These are phyloP conservation scores for Cephus pulcher DNA, from an alignment of 2,888 invertebrate species.

Conservation along the genomic window DNA sequence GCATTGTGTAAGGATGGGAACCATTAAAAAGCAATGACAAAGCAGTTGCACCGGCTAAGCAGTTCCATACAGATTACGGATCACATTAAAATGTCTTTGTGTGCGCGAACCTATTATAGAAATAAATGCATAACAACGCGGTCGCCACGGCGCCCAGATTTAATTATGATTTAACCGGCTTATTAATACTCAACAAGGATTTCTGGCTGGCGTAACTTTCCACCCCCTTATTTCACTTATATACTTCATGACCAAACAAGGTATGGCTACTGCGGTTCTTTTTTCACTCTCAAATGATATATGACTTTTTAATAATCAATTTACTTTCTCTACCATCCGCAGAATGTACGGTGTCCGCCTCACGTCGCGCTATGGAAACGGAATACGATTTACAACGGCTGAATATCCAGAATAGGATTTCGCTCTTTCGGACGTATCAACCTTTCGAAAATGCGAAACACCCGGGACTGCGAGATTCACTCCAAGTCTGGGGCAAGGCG, in stretches of 20 bases:
- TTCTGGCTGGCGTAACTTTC: not conserved
- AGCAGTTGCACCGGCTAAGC: conserved; percentile 22
- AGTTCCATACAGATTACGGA: conserved; percentile 27
- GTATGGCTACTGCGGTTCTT: not conserved
- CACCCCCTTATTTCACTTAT: not conserved
- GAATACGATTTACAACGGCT: not conserved
- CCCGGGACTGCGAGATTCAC: conserved; percentile 11
- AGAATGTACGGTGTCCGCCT: not conserved
- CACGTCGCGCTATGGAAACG: not conserved
- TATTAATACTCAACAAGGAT: conserved; percentile 32
- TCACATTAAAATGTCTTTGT: conserved; percentile 31
- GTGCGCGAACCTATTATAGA: conserved; percentile 25
- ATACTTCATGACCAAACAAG: not conserved
- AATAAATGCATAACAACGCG: conserved; percentile 27
- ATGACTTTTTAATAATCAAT: not conserved
- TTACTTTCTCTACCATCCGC: not conserved
- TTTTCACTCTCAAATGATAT: not conserved
- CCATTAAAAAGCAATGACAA: conserved; percentile 26
- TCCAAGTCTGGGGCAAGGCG: conserved; percentile 23
- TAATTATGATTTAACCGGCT: conserved; percentile 40
- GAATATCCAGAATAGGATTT: not conserved
- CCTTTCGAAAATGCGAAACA: conserved; percentile 22
- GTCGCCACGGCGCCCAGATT: conserved; percentile 29
- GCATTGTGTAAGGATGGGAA: conserved; percentile 6
- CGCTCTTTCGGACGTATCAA: conserved; percentile 10